Conservation (phyloP, 2,797 vertebrate genomes). For the Alfaro cultratus region DNA sequence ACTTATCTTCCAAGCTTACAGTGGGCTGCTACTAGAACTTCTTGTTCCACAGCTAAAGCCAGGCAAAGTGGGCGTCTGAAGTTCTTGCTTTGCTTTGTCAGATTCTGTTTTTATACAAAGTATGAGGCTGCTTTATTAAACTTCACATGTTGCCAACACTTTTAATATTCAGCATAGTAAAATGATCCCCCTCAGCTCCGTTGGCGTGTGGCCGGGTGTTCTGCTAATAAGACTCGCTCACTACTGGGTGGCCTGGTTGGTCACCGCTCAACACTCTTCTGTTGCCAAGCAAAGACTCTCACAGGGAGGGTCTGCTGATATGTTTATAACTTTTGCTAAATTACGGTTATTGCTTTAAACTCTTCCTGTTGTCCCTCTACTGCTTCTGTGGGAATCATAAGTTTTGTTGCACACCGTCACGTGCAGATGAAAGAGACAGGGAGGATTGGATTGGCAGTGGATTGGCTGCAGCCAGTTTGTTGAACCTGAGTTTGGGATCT, state of each 20-base stretch:
- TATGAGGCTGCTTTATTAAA: slow-evolving; percentile 10
- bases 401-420: slow-evolving; percentile 39
- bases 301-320: slow-evolving; percentile 24
- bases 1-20: neutral
- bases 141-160: slow-evolving; percentile 2
- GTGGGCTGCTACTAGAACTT: neutral
- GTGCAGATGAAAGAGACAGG: slow-evolving; percentile 42
- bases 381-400: slow-evolving; percentile 56
- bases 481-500: slow-evolving; percentile 73
- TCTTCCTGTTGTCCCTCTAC: slow-evolving; percentile 28
- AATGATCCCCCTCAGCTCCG: slow-evolving; percentile 44
- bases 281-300: slow-evolving; percentile 74
- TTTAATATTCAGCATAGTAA: slow-evolving; percentile 58
- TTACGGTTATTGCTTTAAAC: slow-evolving; percentile 23
- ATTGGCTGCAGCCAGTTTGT: slow-evolving; percentile 67
- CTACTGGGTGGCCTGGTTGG: slow-evolving; percentile 76
- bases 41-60: neutral
- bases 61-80: neutral
- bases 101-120: neutral
- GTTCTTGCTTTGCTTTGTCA: neutral
- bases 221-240: slow-evolving; percentile 63
- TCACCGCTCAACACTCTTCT: slow-evolving; percentile 51
- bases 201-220: slow-evolving; percentile 50
- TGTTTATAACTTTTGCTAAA: slow-evolving; percentile 35
- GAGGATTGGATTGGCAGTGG: slow-evolving; percentile 49